A percentile compares a stretch with the other conserved stretches of the same genome.
Evolutionary conservation across 2,888 invertebrate species (phyloP).

Genomic region (Drosophila mayaguana): DNA sequence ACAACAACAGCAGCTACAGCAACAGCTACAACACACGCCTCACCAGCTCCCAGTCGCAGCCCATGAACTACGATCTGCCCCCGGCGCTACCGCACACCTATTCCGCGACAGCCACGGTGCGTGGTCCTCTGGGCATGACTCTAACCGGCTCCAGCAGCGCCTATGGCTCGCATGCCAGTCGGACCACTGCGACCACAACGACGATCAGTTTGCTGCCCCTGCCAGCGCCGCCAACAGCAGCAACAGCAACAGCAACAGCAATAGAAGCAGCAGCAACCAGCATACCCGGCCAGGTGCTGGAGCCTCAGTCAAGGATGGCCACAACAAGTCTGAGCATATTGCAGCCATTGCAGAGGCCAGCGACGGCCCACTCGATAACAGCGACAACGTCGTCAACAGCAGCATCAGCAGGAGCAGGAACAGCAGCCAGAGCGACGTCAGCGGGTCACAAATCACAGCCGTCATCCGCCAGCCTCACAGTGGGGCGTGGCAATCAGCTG

Average conservation of each 20-base stretch:
- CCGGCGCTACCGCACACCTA: conserved; percentile 82
- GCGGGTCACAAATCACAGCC: conserved; percentile 64
- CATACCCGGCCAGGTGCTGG: conserved; percentile 80
- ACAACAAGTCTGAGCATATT: conserved; percentile 75
- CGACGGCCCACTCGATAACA: conserved; percentile 45
- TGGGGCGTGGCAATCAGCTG: conserved; percentile 62
- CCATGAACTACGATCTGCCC: conserved; percentile 77
- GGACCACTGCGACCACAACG: conserved; percentile 56
- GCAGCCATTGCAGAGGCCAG: conserved; percentile 60
- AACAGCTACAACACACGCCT: conserved; percentile 57
- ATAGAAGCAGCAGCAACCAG: conserved; percentile 27
- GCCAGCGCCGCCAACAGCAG: conserved; percentile 66
- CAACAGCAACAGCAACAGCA: conserved; percentile 17
- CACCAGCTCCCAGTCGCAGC: conserved; percentile 68
- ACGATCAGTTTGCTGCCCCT: conserved; percentile 75
- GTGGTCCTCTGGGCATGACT: conserved; percentile 81
- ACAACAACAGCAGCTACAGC: conserved; percentile 41
- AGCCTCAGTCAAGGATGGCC: conserved; percentile 49
- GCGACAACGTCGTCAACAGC: conserved; percentile 39
- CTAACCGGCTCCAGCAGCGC: conserved; percentile 71
- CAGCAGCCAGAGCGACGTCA: neutral
- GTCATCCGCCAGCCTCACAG: conserved; percentile 60
- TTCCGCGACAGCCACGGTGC: conserved; percentile 71
- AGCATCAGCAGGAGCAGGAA: neutral
- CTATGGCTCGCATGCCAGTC: conserved; percentile 61